A percentile compares a stretch with the other conserved stretches of the same genome.
Evolutionary conservation across 2,888 invertebrate genomes (phyloP).

Genomic region (Arrhopalites spinosus): DNA sequence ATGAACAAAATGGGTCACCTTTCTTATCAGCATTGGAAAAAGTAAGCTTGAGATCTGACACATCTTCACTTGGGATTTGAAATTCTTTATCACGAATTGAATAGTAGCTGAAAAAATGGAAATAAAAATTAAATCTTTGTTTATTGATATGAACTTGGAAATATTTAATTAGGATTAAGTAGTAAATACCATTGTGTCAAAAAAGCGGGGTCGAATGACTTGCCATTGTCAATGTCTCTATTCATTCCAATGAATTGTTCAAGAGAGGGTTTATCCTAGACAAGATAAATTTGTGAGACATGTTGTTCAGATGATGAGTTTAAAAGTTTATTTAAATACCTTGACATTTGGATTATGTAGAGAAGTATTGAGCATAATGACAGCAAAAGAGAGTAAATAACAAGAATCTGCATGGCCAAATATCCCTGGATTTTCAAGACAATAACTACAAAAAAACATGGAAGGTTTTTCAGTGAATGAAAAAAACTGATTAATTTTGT

Average conservation of each 20-base stretch:
- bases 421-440: conserved; percentile 45
- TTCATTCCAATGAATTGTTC: conserved; percentile 65
- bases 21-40: conserved; percentile 66
- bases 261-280: conserved; percentile 57
- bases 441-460: conserved; percentile 35
- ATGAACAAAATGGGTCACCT: no score
- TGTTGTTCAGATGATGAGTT: no score
- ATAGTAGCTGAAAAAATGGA: no score
- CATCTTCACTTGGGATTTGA: conserved; percentile 65
- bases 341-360: conserved; percentile 66
- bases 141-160: no score
- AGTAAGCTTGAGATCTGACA: conserved; percentile 62
- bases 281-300: not conserved
- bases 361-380: conserved; percentile 66
- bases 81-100: conserved; percentile 62
- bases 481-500: no score
- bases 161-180: no score
- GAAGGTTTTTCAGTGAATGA: no score
- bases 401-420: conserved; percentile 61
- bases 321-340: no score
- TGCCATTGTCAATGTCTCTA: conserved; percentile 63
- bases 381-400: conserved; percentile 64
- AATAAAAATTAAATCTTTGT: no score
- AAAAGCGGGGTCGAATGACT: conserved; percentile 61
- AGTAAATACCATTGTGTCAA: no score